These are phyloP conservation scores for Oreortyx pictus DNA, from an alignment of 2,797 vertebrate species.

Conservation along the genomic window DNA sequence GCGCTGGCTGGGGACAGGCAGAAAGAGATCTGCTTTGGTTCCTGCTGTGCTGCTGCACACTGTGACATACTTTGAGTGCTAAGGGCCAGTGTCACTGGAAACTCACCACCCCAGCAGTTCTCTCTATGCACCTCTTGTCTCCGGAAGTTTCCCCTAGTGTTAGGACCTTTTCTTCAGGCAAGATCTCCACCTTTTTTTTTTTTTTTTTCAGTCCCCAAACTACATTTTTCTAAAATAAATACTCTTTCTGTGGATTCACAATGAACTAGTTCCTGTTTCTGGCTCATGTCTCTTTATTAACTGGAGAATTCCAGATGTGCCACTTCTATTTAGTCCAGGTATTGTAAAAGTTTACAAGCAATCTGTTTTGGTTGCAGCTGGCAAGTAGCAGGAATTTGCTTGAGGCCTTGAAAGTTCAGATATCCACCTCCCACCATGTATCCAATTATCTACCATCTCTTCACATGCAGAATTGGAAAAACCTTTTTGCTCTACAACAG, in stretches of 20 bases:
- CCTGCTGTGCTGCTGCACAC: neutral
- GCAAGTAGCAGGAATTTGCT: neutral
- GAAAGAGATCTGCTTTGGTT: neutral
- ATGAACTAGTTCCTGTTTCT: neutral
- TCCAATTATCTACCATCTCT: neutral
- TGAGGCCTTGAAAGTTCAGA: neutral
- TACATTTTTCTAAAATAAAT: neutral
- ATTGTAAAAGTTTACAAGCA: neutral
- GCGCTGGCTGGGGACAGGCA: neutral
- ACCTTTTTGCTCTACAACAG: neutral
- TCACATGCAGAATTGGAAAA: neutral
- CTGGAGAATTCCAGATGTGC: neutral
- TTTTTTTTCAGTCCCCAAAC: neutral
- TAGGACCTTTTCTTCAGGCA: neutral
- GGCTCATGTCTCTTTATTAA: neutral
- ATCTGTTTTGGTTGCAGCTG: fast-evolving
- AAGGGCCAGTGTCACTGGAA: neutral
- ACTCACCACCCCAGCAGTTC: neutral
- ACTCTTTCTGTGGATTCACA: neutral
- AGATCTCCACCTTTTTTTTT: neutral
- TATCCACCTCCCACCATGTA: no score
- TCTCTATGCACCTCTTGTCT: neutral
- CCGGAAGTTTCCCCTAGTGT: neutral
- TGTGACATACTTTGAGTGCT: neutral
- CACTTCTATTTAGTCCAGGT: neutral